Conservation (phyloP, 2,113 vertebrate genomes). For the Bufo bufo region DNA sequence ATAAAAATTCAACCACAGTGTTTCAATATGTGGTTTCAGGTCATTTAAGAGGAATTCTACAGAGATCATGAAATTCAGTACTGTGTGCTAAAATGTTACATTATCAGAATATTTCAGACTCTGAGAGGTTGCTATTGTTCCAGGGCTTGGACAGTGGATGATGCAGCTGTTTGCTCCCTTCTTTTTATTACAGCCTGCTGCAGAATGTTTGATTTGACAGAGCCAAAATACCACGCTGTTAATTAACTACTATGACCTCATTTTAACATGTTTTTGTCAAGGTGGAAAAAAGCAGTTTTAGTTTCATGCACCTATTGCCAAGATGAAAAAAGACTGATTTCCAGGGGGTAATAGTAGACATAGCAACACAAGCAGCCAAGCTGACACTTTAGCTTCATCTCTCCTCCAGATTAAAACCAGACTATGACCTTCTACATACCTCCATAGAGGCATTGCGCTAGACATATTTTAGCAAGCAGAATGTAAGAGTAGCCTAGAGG, state of each 20-base stretch:
- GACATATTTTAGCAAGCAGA: conserved; percentile 10
- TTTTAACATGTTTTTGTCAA: conserved; percentile 49
- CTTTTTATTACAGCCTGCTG: conserved; percentile 49
- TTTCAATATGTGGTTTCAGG: conserved; percentile 60
- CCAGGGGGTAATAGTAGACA: conserved; percentile 21
- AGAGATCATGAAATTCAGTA: conserved; percentile 51
- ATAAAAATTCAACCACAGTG: conserved; percentile 49
- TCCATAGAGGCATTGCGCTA: not conserved
- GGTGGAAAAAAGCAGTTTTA: conserved; percentile 30
- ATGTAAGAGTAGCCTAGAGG: conserved; percentile 3
- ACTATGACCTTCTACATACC: not conserved
- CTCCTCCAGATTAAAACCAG: conserved; percentile 30
- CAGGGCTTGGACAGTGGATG: conserved; percentile 53
- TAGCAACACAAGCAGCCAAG: conserved; percentile 32
- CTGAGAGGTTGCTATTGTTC: conserved; percentile 46
- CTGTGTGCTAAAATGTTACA: conserved; percentile 54
- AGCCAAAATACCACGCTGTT: conserved; percentile 50
- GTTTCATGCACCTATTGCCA: conserved; percentile 37
- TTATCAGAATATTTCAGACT: conserved; percentile 46
- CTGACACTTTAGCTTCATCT: not conserved
- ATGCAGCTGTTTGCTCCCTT: conserved; percentile 54
- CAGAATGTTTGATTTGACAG: conserved; percentile 44
- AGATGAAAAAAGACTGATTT: not conserved
- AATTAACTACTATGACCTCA: conserved; percentile 54
- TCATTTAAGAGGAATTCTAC: conserved; percentile 47